phyloP scores from a whole-genome alignment of 2,113 vertebrate species.

The Salvelinus namaycush region DNA sequence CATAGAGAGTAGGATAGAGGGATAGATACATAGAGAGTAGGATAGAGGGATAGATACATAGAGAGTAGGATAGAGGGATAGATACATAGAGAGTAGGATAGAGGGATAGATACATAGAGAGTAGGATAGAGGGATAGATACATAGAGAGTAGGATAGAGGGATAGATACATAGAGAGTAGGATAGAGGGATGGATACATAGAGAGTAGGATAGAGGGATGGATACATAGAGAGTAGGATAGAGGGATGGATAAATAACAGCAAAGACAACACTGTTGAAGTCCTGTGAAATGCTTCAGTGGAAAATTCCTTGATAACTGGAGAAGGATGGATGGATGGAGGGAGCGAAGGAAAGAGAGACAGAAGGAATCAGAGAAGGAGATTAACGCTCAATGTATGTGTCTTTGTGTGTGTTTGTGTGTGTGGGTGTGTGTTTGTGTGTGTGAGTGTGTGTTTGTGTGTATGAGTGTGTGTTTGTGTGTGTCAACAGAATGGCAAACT shows the following conservation, averaged over 20 bases:
- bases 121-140: conserved; percentile 7
- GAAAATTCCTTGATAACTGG: too few relatives aligned
- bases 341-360: neutral
- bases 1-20: too few relatives aligned
- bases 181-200: conserved; percentile 7
- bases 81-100: too few relatives aligned
- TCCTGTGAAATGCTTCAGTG: too few relatives aligned
- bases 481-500: conserved; percentile 59
- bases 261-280: neutral
- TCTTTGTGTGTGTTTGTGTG: conserved; percentile 15
- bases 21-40: conserved; percentile 35
- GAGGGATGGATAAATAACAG: conserved; percentile 38
- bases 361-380: conserved; percentile 2
- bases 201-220: conserved; percentile 41
- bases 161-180: neutral
- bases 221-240: conserved; percentile 44
- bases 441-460: too few relatives aligned
- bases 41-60: neutral
- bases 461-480: too few relatives aligned
- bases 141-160: conserved; percentile 25
- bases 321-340: neutral
- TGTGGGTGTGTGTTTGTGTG: neutral
- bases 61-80: neutral
- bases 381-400: conserved; percentile 1
- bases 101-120: too few relatives aligned